phyloP scores from a whole-genome alignment of 1,140 invertebrate genomes.

The Aphelenchoides fujianensis region DNA sequence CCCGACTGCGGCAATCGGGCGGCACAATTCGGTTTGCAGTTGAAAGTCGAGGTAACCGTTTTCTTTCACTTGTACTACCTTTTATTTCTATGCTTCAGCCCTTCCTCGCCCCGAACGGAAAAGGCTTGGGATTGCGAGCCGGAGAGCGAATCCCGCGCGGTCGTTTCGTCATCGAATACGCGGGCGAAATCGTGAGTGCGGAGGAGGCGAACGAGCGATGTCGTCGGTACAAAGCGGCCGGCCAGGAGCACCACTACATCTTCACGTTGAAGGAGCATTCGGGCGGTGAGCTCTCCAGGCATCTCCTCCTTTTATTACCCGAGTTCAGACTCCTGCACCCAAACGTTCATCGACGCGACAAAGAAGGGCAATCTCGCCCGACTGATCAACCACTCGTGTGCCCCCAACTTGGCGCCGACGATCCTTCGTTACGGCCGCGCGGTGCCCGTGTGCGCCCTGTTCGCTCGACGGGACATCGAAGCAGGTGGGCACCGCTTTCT shows the following conservation, averaged over 20 bases:
- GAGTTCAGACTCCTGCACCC: not conserved
- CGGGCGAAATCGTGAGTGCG: slow-evolving; percentile 33
- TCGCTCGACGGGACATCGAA: slow-evolving; percentile 39
- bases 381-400: slow-evolving; percentile 99
- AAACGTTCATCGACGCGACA: slow-evolving; percentile 82
- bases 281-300: not conserved
- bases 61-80: not conserved
- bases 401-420: slow-evolving; percentile 73
- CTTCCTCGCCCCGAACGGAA: slow-evolving; percentile 19
- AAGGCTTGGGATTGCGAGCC: slow-evolving; percentile 33
- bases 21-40: slow-evolving; percentile 6
- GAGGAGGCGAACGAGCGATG: slow-evolving; percentile 27
- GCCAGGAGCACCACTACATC: not conserved
- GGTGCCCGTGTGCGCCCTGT: slow-evolving; percentile 30
- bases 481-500: slow-evolving; percentile 13
- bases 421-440: slow-evolving; percentile 32
- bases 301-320: not conserved
- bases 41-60: slow-evolving; percentile 9
- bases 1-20: slow-evolving; percentile 10
- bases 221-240: not conserved
- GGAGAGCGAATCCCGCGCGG: slow-evolving; percentile 19
- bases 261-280: slow-evolving; percentile 9
- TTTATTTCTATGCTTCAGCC: not conserved
- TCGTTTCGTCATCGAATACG: slow-evolving; percentile 43
- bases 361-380: slow-evolving; percentile 93